phyloP scores from a whole-genome alignment of 2,888 invertebrate genomes.

The Panorpa germanica region DNA sequence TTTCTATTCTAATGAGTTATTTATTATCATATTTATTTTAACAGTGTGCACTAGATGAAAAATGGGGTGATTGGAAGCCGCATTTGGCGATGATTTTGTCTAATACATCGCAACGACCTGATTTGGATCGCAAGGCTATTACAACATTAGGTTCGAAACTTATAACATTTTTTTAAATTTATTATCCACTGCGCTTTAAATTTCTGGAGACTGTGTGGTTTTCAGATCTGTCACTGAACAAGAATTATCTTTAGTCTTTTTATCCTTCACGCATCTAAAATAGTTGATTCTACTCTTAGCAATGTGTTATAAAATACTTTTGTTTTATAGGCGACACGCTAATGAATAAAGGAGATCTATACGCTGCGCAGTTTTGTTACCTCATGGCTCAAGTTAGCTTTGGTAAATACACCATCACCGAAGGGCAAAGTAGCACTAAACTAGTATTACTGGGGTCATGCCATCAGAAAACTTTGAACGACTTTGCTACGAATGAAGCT shows the following conservation, averaged over 20 bases:
- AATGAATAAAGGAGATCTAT: conserved; percentile 54
- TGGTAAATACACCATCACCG: conserved; percentile 19
- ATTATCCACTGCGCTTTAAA: too few relatives aligned
- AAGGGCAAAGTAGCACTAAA: conserved; percentile 10
- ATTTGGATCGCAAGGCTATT: conserved; percentile 56
- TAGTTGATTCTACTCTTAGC: too few relatives aligned
- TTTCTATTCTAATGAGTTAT: conserved; percentile 3
- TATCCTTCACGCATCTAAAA: too few relatives aligned
- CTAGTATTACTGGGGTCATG: conserved; percentile 66
- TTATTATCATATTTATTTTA: conserved; percentile 5
- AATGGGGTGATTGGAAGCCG: conserved; percentile 88
- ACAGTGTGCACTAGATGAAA: conserved; percentile 33
- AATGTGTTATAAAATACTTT: conserved; percentile 4
- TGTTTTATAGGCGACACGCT: conserved; percentile 42
- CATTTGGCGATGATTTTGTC: conserved; percentile 92
- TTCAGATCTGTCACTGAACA: too few relatives aligned
- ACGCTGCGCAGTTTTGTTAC: conserved; percentile 93
- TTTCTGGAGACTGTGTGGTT: too few relatives aligned
- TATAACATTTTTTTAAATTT: neutral
- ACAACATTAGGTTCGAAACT: conserved; percentile 39
- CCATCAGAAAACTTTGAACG: conserved; percentile 37
- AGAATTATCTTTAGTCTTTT: too few relatives aligned
- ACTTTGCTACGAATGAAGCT: conserved; percentile 63
- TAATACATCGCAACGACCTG: conserved; percentile 56
- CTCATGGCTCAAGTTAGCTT: conserved; percentile 42